These are phyloP conservation scores for Virgularia gustaviana DNA, from an alignment of 92 coral and sea anemone genomes.

Conservation along the genomic window DNA sequence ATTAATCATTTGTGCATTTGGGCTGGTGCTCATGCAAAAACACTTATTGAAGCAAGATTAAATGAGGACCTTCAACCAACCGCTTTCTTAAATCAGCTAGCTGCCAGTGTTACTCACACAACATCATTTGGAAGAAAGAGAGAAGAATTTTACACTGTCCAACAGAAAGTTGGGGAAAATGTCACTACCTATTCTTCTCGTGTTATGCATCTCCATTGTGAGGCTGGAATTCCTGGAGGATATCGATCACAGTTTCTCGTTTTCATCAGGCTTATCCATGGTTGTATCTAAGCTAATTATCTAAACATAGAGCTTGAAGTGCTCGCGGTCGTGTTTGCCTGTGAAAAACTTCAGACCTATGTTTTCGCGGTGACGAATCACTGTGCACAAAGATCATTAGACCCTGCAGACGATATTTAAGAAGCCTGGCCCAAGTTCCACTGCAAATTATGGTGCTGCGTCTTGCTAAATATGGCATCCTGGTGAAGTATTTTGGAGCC, in stretches of 20 bases:
- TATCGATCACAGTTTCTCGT: conserved; percentile 51
- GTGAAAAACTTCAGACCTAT: too few species aligned
- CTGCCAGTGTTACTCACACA: conserved; percentile 55
- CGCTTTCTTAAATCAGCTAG: conserved; percentile 51
- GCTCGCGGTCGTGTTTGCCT: too few species aligned
- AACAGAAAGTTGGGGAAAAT: conserved; percentile 51
- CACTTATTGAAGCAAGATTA: conserved; percentile 56
- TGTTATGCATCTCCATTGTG: conserved; percentile 47
- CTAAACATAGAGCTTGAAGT: too few species aligned
- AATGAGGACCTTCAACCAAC: conserved; percentile 49
- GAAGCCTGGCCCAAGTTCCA: too few species aligned
- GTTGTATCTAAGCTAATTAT: too few species aligned
- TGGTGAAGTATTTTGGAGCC: too few species aligned
- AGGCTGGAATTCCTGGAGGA: conserved; percentile 52
- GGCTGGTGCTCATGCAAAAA: conserved; percentile 67
- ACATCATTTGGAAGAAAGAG: conserved; percentile 56
- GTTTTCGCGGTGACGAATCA: too few species aligned
- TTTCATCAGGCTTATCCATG: conserved; percentile 59
- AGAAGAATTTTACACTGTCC: conserved; percentile 56
- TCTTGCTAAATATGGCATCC: too few species aligned
- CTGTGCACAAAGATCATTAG: too few species aligned
- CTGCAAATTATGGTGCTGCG: too few species aligned
- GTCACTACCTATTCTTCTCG: conserved; percentile 50
- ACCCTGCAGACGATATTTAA: too few species aligned
- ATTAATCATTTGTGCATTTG: conserved; percentile 53